Evolutionary conservation across 35 echinoderm and acorn worm species (phyloP).

Genomic region (Diadema setosum): DNA sequence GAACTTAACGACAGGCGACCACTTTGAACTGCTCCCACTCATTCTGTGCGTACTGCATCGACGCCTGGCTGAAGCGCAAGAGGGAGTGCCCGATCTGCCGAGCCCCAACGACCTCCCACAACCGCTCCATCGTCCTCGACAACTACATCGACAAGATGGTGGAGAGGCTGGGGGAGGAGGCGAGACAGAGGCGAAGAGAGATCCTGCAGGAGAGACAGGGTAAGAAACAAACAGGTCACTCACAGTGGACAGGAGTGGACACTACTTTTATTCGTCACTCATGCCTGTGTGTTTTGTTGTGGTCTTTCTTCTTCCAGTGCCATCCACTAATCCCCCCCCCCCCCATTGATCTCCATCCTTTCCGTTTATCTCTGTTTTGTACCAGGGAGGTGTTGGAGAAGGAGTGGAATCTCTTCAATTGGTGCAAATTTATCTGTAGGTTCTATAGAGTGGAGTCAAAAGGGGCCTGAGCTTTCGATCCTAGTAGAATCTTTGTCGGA

Average conservation of each 20-base stretch:
- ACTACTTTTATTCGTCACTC: not conserved
- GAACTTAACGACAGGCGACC: slow-evolving; percentile 78
- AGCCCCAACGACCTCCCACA: slow-evolving; percentile 45
- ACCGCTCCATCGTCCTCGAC: slow-evolving; percentile 78
- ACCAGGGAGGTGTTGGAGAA: too few relatives aligned
- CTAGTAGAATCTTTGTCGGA: too few relatives aligned
- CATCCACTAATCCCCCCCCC: too few relatives aligned
- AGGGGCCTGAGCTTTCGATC: too few relatives aligned
- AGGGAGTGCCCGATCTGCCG: slow-evolving; percentile 89
- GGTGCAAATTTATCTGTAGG: too few relatives aligned
- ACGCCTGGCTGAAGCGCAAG: slow-evolving; percentile 77
- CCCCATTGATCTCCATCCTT: too few relatives aligned
- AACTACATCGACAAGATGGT: slow-evolving; percentile 99
- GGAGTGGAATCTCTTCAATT: too few relatives aligned
- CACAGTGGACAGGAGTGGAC: not conserved
- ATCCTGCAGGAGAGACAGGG: slow-evolving; percentile 82
- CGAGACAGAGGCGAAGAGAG: slow-evolving; percentile 63
- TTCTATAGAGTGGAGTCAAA: too few relatives aligned
- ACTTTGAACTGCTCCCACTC: slow-evolving; percentile 98
- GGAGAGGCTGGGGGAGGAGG: slow-evolving; percentile 76
- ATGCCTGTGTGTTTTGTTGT: not conserved
- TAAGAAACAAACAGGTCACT: too few relatives aligned
- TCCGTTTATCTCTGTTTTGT: too few relatives aligned
- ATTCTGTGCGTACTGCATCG: slow-evolving; percentile 91
- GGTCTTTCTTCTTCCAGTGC: not conserved